These are phyloP conservation scores for Pyrochroa serraticornis DNA, from an alignment of 2,888 invertebrate genomes.

Conservation along the genomic window DNA sequence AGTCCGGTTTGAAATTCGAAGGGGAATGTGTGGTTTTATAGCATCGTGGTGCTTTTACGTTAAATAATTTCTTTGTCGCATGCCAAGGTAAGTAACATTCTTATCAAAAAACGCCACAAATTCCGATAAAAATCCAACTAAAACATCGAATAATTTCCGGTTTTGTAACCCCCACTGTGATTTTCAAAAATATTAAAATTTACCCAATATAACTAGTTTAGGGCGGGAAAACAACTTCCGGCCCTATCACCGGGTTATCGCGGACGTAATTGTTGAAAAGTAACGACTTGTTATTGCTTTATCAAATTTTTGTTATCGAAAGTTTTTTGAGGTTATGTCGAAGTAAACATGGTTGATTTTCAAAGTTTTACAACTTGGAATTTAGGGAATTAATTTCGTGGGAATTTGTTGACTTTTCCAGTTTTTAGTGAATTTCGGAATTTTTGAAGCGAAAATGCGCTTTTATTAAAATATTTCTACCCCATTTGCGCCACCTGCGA, in stretches of 20 bases:
- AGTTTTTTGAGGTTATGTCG: slow-evolving; percentile 29
- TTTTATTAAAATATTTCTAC: too few species aligned
- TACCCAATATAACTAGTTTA: neutral
- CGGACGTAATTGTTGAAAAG: too few species aligned
- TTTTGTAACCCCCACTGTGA: neutral
- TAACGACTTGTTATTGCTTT: too few species aligned
- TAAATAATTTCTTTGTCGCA: slow-evolving; percentile 31
- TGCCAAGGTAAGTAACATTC: slow-evolving; percentile 34
- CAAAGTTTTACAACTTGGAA: neutral
- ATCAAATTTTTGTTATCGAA: slow-evolving; percentile 4
- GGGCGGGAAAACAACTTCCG: neutral
- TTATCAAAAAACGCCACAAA: neutral
- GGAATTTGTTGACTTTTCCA: too few species aligned
- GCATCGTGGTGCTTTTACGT: slow-evolving; percentile 19
- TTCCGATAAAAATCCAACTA: neutral
- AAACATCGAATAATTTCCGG: neutral
- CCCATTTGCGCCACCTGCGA: too few species aligned
- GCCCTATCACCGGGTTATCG: neutral
- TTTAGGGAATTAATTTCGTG: neutral
- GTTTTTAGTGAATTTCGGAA: too few species aligned
- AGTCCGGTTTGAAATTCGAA: slow-evolving; percentile 19
- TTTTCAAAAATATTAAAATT: neutral
- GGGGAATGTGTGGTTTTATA: slow-evolving; percentile 8
- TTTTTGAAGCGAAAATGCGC: too few species aligned
- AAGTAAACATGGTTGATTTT: neutral